These are phyloP conservation scores for Chloroceryle amazona DNA, from an alignment of 2,797 vertebrate species.

Conservation along the genomic window DNA sequence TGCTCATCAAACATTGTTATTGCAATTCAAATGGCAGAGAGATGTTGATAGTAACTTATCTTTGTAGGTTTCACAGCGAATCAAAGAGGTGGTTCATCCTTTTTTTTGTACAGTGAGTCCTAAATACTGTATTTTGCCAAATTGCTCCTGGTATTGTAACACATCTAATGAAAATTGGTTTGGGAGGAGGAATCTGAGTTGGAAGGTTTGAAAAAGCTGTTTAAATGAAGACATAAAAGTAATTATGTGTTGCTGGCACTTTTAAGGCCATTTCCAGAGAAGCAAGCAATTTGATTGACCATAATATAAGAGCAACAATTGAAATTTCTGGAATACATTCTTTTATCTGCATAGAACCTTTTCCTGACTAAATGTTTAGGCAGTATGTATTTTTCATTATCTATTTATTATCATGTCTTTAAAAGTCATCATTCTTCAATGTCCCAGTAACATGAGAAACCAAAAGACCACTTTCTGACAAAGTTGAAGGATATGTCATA, in stretches of 20 bases:
- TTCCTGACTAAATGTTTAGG: not conserved
- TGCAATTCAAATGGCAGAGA: not conserved
- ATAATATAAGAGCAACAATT: not conserved
- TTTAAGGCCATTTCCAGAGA: not conserved
- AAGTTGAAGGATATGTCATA: not conserved
- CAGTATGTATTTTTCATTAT: not conserved
- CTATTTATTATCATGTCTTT: not conserved
- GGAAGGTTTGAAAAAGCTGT: not conserved
- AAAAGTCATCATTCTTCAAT: not conserved
- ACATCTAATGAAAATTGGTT: not conserved
- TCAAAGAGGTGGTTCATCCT: not conserved
- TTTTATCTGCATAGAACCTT: not conserved
- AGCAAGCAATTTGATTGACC: not conserved
- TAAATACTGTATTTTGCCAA: not conserved
- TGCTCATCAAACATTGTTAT: not conserved
- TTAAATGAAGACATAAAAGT: not conserved
- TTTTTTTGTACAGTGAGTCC: not conserved
- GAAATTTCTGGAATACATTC: not conserved
- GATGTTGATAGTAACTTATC: not conserved
- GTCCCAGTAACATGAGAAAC: not conserved
- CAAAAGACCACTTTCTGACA: not conserved
- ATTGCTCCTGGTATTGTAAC: not conserved
- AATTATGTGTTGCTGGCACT: not conserved
- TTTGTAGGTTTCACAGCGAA: not conserved
- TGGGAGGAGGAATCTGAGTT: not conserved